Percentiles rank a stretch among this genome's conserved stretches.
Evolutionary conservation across 2,113 vertebrate genomes (phyloP).

Genomic region (Pluvianellus socialis): DNA sequence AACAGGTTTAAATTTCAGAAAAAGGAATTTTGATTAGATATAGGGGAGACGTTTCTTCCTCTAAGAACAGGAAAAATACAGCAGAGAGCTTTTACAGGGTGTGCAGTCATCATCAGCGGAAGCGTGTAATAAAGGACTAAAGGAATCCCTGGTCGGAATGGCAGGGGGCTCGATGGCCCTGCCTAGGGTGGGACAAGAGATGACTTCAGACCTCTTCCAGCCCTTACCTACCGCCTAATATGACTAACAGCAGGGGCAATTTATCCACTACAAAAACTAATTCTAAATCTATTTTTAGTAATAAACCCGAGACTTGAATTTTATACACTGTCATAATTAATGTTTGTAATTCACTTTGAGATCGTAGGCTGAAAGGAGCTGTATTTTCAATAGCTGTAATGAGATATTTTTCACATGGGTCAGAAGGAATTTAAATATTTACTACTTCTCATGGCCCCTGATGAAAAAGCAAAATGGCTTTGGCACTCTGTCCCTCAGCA

Average conservation of each 20-base stretch:
- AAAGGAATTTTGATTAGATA: not conserved
- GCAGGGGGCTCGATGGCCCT: accelerated
- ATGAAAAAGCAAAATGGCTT: not conserved
- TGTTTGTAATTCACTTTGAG: not conserved
- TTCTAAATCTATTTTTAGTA: not conserved
- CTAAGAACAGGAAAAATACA: not conserved
- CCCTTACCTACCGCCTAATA: accelerated
- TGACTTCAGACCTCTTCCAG: not conserved
- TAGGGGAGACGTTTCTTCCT: not conserved
- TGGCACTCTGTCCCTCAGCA: not conserved
- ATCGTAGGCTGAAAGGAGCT: not conserved
- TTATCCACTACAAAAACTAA: not conserved
- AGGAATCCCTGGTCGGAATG: not conserved
- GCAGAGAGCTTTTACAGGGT: not conserved
- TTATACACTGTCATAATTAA: not conserved
- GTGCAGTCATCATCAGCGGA: not conserved
- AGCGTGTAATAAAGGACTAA: not conserved
- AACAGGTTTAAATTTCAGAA: not conserved
- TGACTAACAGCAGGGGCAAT: not conserved
- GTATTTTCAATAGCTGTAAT: not conserved
- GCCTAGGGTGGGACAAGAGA: not conserved
- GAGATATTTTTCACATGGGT: not conserved
- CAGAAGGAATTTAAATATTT: conserved; percentile 13
- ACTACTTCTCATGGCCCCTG: not conserved
- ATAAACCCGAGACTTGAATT: not conserved